Evolutionary conservation across 2,113 vertebrate genomes (phyloP), one percentile per base, ranked within the genome.

Genomic region (Rhadina sibilatrix): DNA sequence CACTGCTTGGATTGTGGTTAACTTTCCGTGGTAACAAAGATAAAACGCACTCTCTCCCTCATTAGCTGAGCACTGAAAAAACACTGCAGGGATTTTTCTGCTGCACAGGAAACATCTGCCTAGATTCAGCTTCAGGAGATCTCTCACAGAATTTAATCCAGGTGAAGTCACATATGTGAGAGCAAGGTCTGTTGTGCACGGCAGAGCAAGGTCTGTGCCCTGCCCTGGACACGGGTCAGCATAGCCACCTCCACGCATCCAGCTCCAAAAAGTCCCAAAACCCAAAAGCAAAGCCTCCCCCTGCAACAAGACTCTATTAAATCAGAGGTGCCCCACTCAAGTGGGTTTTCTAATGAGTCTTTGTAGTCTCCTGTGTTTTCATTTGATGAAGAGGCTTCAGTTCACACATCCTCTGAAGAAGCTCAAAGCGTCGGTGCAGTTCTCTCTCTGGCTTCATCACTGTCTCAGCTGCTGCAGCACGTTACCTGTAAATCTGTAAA

Each of bases 61-160:
- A 97, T 97, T 97, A 97, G 93, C 76, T 89, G 85, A 94, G 94
- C 83, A 92, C 78, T 90, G 95, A 88, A 84, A 95, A 90, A 94
- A 65, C 86, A 93, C 91, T 89, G 90, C 93, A 93, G 94, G 91
- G 77, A 78, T 85, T 64, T 91, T 94, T 84, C 83, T 64, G 53
- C 71, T 81, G 85, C 91, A 52, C 27, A 38, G 90, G 52, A 93
- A 96, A 90, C 83, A 93, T 90, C 90, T 96, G 93, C 82, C 64
- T 78, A 66, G 52, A 83, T 88, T 84, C 83, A 90, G 8, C 60
- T 96, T 94, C 89, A 92, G 83, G 77, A 91, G 61, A 71, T 63
- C 6, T 23, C 70, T 57, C 42, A 81, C 38, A 89, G 63, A n/a
- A 42, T 87, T 94, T 91, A 44, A 81, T 78, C 46, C 57, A 61